phyloP scores from a whole-genome alignment of 2,113 vertebrate species.

The Isichthys henryi region DNA sequence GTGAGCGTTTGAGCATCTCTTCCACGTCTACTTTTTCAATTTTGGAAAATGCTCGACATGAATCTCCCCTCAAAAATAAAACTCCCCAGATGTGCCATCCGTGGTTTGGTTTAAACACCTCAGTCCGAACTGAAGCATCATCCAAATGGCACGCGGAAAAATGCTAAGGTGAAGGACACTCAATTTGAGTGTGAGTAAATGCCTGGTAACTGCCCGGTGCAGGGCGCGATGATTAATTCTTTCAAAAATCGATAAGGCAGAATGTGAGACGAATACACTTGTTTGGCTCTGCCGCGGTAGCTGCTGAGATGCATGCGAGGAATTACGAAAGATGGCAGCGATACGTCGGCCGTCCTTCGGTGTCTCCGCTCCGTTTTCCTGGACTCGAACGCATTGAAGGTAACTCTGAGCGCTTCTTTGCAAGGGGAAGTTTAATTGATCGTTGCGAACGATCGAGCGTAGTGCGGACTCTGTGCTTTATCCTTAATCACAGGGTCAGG shows the following conservation, averaged over 20 bases:
- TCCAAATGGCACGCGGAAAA: constrained; percentile 52
- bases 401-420: neutral
- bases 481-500: neutral
- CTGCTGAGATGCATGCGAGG: constrained; percentile 30
- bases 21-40: constrained; percentile 26
- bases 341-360: neutral
- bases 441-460: neutral
- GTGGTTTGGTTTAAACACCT: constrained; percentile 51
- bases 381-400: constrained; percentile 36
- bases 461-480: neutral
- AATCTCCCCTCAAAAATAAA: constrained; percentile 38
- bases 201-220: constrained; percentile 31
- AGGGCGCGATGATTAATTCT: constrained; percentile 50
- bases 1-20: neutral
- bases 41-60: constrained; percentile 56
- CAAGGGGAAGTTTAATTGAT: neutral
- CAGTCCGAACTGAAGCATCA: constrained; percentile 58
- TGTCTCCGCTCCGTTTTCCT: neutral
- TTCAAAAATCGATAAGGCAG: constrained; percentile 52
- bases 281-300: constrained; percentile 38
- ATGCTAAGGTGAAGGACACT: constrained; percentile 32
- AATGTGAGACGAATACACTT: constrained; percentile 54
- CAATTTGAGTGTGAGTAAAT: constrained; percentile 47
- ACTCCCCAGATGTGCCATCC: constrained; percentile 23
- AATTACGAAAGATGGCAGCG: neutral